Base-by-base conservation (phyloP, 2,888 invertebrate genomes). In the Epinotia brunnichana region DNA sequence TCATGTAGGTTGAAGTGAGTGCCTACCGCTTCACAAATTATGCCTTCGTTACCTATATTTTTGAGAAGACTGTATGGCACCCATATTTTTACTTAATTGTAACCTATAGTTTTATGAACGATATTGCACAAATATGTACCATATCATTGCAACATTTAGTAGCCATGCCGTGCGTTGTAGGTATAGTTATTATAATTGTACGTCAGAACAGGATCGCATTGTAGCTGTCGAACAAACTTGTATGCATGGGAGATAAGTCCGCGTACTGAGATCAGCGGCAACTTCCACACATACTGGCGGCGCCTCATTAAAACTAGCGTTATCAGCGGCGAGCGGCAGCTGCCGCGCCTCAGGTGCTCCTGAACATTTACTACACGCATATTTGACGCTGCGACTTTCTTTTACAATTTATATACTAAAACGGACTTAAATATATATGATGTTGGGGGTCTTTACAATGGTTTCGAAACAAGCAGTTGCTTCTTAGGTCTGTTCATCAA, bases 261-360 rank as follows among this genome's bases (percentile, higher is more conserved):
- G 63, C 63, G 63, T 51, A 64, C 19, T 53, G 63, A 53, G 63
- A 64, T 53, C 63, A 53, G 53, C 53, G 53, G 53, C 63, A 64
- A 64, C 53, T 64, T 64, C 63, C 63, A 64, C 63, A 35, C 17
- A 64, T 51, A 29, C 29, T 29, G 29, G 29, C 29, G 29, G 13
- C 62, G 35, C 53, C 19, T 53, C 64, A 39, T 53, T 54, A 39
- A 19, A 24, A 54, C 19, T 39, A 9, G 53, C 21, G 19, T 53
- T 35, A 39, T 54, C 39, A 15, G 39, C 17, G 10, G 44, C 13
- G 15, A 15, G 44, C 44, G 44, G 44, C 39, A 19, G 57, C 57
- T n/a, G 57, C 7, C 57, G 19, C 41, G 41, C 15, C 61, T 61
- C 61, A 61, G 61, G 61, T 61, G 61, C 60, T 41, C 60, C 19